Evolutionary conservation across 2,888 invertebrate genomes (phyloP).

Genomic region (Cerastoderma edule): DNA sequence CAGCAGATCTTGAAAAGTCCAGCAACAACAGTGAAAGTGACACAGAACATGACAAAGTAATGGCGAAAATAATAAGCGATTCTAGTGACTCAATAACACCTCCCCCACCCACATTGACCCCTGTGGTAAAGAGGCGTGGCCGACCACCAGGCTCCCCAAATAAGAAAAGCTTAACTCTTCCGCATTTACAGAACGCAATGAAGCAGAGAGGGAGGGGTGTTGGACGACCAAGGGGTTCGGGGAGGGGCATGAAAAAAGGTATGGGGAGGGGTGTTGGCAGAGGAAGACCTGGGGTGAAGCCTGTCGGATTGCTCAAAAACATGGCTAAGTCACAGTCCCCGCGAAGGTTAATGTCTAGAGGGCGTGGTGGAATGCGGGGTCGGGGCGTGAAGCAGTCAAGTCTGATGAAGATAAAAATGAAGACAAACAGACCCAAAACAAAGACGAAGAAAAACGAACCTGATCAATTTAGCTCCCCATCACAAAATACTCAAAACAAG

Average conservation of each 20-base stretch:
- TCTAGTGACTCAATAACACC: constrained; percentile 60
- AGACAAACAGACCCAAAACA: constrained; percentile 44
- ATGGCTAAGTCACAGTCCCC: constrained; percentile 56
- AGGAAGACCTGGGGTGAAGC: constrained; percentile 38
- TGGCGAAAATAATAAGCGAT: constrained; percentile 47
- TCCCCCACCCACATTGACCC: constrained; percentile 58
- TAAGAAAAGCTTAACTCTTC: constrained; percentile 41
- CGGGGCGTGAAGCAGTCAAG: constrained; percentile 48
- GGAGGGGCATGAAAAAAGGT: constrained; percentile 48
- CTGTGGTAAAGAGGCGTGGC: constrained; percentile 49
- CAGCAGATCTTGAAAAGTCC: constrained; percentile 44
- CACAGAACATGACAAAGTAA: constrained; percentile 40
- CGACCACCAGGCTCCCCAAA: constrained; percentile 49
- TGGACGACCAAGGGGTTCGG: constrained; percentile 36
- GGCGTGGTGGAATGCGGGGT: constrained; percentile 54
- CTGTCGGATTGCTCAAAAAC: constrained; percentile 38
- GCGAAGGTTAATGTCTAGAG: constrained; percentile 51
- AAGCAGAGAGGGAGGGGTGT: constrained; percentile 42
- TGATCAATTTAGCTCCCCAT: constrained; percentile 10
- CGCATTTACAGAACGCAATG: constrained; percentile 50
- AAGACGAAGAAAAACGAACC: constrained; percentile 44
- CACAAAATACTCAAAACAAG: constrained; percentile 56
- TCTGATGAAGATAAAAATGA: constrained; percentile 55
- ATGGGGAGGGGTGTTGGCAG: constrained; percentile 44
- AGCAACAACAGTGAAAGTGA: constrained; percentile 40